These are phyloP conservation scores for Crax fasciolata DNA, from an alignment of 2,797 vertebrate genomes.

Conservation along the genomic window DNA sequence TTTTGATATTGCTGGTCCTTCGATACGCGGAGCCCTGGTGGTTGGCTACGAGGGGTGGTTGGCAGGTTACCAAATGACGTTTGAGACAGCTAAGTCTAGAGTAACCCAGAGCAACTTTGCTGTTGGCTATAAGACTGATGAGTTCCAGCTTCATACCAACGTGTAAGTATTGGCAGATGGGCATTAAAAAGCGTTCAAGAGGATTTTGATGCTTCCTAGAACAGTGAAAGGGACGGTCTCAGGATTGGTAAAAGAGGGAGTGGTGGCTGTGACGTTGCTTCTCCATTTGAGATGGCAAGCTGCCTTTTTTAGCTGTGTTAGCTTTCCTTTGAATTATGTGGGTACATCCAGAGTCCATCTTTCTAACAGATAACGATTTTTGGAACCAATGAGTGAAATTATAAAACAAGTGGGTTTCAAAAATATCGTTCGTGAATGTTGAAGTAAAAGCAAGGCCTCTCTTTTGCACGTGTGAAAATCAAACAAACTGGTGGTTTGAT, in stretches of 20 bases:
- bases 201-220: neutral
- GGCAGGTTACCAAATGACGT: slow-evolving; percentile 97
- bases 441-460: neutral
- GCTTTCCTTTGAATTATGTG: neutral
- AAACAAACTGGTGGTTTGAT: neutral
- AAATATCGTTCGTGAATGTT: neutral
- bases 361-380: neutral
- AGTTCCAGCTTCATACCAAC: slow-evolving; percentile 98
- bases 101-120: slow-evolving; percentile 98
- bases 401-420: neutral
- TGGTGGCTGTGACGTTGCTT: neutral
- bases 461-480: neutral
- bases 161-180: slow-evolving; percentile 87
- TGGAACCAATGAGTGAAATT: neutral
- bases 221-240: neutral
- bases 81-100: slow-evolving; percentile 93
- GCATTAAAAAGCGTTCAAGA: neutral
- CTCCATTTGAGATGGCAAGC: neutral
- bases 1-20: slow-evolving; percentile 95
- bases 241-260: neutral
- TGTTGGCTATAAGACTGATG: slow-evolving; percentile 95
- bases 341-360: neutral
- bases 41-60: slow-evolving; percentile 96
- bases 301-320: neutral
- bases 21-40: slow-evolving; percentile 91